Evolutionary conservation across 2,888 invertebrate species (phyloP), one percentile per base, ranked within the genome.

Genomic region (Oscheius sp.): DNA sequence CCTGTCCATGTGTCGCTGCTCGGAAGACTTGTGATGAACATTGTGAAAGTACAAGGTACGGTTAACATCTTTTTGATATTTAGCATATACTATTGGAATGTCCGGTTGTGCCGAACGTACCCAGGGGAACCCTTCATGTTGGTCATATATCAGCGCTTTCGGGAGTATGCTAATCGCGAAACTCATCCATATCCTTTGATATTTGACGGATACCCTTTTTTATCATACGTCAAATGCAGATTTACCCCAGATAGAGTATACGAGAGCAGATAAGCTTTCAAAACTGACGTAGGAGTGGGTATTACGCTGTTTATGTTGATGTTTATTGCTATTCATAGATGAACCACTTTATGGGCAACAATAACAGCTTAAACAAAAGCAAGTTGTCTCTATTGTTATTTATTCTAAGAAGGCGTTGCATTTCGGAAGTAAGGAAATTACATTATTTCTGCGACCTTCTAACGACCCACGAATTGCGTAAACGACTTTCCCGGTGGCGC

Each of bases 21-120:
- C 53, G 87, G 41, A 80, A 85, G 63, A 88, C 88, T 70, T 88
- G 88, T 81, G 88, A 88, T 68, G 88, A 88, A 68, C 88, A 88
- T 69, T 88, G 88, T 77, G 88, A 88, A 73, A 82, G 82, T 52
- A 86, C 86, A 49, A 82, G 87, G 85, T 88, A 69, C 23, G 76
- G 7, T 41, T 18, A 18, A 2, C 41, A 18, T 43, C 18, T 43
- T 43, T n/a, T 58, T 29, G 6, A 58, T 25, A n/a, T 29, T 58
- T 27, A 25, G n/a, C 29, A 9, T 58, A 25, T 58, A 29, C 35
- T 35, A 29, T 49, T 49, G 49, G 49, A 18, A 18, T 49, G 18
- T 49, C 13, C 3, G 58, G 58, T 58, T 58, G 29, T 58, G 35
- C 35, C n/a, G 25, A 58, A 29, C 41, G 61, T 6, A 18, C 61